Evolutionary conservation across 2,888 invertebrate genomes (phyloP).

Genomic region (Dinocampus coccinellae): DNA sequence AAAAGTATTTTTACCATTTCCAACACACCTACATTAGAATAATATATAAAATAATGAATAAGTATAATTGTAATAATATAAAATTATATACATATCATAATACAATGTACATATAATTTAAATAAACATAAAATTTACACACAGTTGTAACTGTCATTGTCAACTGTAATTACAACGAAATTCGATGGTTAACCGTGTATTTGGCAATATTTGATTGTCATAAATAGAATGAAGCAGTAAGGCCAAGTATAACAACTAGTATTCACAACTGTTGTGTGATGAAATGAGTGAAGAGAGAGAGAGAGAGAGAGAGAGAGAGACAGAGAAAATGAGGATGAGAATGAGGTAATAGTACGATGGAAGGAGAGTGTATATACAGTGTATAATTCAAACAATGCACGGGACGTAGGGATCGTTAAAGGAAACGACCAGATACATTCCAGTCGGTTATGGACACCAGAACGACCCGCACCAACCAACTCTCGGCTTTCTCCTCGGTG

Average conservation of each 20-base stretch:
- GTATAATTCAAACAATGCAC: conserved; percentile 22
- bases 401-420: conserved; percentile 45
- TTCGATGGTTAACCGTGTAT: conserved; percentile 7
- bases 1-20: no score
- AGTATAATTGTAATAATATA: no score
- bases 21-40: no score
- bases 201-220: not conserved
- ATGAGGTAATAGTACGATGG: no score
- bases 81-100: no score
- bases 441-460: conserved; percentile 42
- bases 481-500: conserved; percentile 18
- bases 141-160: not conserved
- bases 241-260: not conserved
- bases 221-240: not conserved
- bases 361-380: no score
- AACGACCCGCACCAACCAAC: conserved; percentile 34
- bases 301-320: no score
- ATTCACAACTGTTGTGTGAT: not conserved
- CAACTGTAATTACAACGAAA: conserved; percentile 1
- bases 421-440: conserved; percentile 44
- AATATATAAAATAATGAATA: no score
- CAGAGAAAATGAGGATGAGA: no score
- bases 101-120: not conserved
- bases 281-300: not conserved
- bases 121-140: not conserved